phyloP scores from a whole-genome alignment of 2,888 invertebrate genomes.

The Calliphora vomitoria region DNA sequence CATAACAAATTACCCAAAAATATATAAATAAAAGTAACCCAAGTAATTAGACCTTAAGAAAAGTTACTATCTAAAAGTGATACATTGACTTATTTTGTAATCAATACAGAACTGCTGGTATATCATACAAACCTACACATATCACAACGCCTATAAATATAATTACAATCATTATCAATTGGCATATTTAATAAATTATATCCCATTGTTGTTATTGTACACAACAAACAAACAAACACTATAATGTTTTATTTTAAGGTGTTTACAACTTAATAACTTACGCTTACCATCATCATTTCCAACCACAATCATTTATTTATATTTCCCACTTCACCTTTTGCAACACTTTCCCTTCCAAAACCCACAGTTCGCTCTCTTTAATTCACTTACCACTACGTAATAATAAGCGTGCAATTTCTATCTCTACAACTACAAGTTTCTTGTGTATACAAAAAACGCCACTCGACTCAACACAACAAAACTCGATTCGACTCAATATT shows the following conservation, averaged over 20 bases:
- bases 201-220: conserved; percentile 8
- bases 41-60: no score
- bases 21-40: no score
- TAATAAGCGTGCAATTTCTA: conserved; percentile 49
- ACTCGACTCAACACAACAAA: conserved; percentile 8
- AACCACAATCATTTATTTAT: conserved; percentile 32
- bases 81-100: no score
- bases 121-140: not conserved
- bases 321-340: not conserved
- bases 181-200: conserved; percentile 60
- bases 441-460: conserved; percentile 19
- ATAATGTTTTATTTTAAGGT: conserved; percentile 31
- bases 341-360: not conserved
- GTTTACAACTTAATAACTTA: conserved; percentile 58
- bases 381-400: no score
- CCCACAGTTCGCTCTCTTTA: not conserved
- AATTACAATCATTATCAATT: conserved; percentile 56
- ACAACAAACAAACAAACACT: conserved; percentile 30
- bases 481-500: conserved; percentile 40
- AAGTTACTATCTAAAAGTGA: no score
- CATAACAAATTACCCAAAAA: no score
- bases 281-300: conserved; percentile 46
- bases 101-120: no score
- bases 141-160: conserved; percentile 10
- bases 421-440: conserved; percentile 32